Percentiles rank a stretch among this genome's conserved stretches.
Conservation (phyloP, 2,797 vertebrate genomes). For the Sorex maritimensis region DNA sequence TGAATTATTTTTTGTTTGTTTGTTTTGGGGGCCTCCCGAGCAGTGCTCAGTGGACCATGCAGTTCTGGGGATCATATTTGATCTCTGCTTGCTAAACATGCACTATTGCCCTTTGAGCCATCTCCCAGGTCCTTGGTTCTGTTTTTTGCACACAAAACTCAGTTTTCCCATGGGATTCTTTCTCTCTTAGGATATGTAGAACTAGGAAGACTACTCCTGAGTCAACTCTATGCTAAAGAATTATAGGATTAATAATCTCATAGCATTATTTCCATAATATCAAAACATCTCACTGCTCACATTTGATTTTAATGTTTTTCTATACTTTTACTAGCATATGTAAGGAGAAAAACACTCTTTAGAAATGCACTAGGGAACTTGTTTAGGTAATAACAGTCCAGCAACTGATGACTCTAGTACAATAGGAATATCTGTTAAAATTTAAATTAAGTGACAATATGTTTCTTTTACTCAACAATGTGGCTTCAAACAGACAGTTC, state of each 20-base stretch:
- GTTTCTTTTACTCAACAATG: neutral
- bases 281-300: neutral
- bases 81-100: too few relatives aligned
- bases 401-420: neutral
- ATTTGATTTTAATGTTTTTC: conserved; percentile 53
- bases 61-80: too few relatives aligned
- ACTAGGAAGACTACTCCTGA: neutral
- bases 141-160: conserved; percentile 52
- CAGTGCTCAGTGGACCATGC: too few relatives aligned
- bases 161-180: neutral
- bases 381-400: neutral
- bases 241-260: conserved; percentile 6
- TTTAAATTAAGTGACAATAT: conserved; percentile 16
- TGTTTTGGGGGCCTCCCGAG: too few relatives aligned
- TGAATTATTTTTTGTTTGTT: conserved; percentile 27
- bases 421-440: neutral
- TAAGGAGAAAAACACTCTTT: neutral
- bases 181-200: neutral
- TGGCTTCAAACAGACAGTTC: conserved; percentile 25
- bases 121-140: neutral
- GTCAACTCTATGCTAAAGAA: neutral
- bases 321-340: neutral
- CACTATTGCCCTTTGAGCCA: too few relatives aligned
- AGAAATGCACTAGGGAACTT: neutral
- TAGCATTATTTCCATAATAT: neutral